Evolutionary conservation across 1,140 invertebrate species (phyloP).

Genomic region (Halotydeus destructor): DNA sequence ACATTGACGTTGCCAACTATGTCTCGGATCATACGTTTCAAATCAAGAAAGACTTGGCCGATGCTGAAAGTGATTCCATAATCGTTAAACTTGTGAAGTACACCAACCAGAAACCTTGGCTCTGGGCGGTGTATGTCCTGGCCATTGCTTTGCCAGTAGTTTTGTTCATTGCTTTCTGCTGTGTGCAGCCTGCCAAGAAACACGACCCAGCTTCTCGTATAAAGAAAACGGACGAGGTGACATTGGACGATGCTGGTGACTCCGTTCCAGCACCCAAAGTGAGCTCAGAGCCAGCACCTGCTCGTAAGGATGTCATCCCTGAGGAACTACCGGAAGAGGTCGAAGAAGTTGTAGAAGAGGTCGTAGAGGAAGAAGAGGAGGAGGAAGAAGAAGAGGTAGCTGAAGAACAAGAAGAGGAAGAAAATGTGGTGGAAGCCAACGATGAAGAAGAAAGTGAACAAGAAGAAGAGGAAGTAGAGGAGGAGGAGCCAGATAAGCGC

Average conservation of each 20-base stretch:
- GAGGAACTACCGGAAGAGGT: constrained; percentile 26
- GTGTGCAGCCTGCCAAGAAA: constrained; percentile 32
- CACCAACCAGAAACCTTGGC: constrained; percentile 69
- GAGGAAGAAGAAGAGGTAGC: constrained; percentile 10
- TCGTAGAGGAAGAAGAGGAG: constrained; percentile 11
- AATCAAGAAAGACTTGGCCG: constrained; percentile 55
- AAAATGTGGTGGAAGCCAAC: constrained; percentile 28
- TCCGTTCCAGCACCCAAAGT: background rate
- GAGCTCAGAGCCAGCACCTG: background rate
- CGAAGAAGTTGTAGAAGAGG: constrained; percentile 20
- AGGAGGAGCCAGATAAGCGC: constrained; percentile 8
- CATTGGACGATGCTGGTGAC: constrained; percentile 26
- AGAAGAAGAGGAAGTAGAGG: constrained; percentile 10
- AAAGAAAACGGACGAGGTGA: constrained; percentile 38
- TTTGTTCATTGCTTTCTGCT: constrained; percentile 56
- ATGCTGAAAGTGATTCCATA: constrained; percentile 50
- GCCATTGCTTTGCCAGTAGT: constrained; percentile 53
- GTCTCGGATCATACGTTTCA: constrained; percentile 68
- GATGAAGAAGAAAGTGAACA: constrained; percentile 20
- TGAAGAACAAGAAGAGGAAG: constrained; percentile 16
- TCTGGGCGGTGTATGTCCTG: constrained; percentile 67
- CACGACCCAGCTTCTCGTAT: constrained; percentile 3
- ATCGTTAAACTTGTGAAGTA: constrained; percentile 54
- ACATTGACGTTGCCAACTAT: constrained; percentile 46
- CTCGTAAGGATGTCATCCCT: constrained; percentile 23